Conservation (phyloP, 2,113 vertebrate genomes). For the Thymallus thymallus region DNA sequence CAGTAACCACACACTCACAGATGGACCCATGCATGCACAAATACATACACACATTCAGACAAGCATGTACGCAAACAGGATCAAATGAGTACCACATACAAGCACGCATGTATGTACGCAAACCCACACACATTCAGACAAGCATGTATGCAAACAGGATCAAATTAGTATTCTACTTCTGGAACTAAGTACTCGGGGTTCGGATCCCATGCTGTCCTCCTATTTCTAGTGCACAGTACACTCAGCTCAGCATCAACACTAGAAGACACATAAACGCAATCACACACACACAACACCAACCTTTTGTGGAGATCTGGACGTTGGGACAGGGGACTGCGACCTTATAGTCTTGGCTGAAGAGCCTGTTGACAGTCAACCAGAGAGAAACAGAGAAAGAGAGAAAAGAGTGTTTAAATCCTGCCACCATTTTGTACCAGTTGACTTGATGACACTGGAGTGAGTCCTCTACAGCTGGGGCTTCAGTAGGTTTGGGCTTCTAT, state of each 20-base stretch:
- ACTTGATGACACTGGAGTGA: slow-evolving; percentile 37
- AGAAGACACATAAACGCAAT: background rate
- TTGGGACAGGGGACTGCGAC: slow-evolving; percentile 83
- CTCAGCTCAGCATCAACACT: background rate
- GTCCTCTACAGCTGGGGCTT: slow-evolving; percentile 37
- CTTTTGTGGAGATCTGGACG: slow-evolving; percentile 93
- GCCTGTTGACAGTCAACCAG: slow-evolving; percentile 70
- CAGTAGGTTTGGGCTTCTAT: slow-evolving; percentile 46
- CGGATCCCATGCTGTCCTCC: too few relatives aligned
- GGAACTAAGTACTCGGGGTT: too few relatives aligned
- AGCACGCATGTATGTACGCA: background rate
- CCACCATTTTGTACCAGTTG: slow-evolving; percentile 1
- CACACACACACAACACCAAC: slow-evolving; percentile 67
- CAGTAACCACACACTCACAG: background rate
- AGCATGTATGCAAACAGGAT: background rate
- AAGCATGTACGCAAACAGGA: background rate
- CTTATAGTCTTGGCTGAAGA: slow-evolving; percentile 88
- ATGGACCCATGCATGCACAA: background rate
- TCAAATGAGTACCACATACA: background rate
- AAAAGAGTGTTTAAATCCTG: background rate
- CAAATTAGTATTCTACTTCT: background rate
- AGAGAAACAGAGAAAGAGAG: slow-evolving; percentile 1
- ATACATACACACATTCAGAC: background rate
- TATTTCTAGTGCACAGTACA: background rate
- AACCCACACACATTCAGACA: background rate